These are phyloP conservation scores for Pammene aurita DNA, from an alignment of 2,888 invertebrate species.

Conservation along the genomic window DNA sequence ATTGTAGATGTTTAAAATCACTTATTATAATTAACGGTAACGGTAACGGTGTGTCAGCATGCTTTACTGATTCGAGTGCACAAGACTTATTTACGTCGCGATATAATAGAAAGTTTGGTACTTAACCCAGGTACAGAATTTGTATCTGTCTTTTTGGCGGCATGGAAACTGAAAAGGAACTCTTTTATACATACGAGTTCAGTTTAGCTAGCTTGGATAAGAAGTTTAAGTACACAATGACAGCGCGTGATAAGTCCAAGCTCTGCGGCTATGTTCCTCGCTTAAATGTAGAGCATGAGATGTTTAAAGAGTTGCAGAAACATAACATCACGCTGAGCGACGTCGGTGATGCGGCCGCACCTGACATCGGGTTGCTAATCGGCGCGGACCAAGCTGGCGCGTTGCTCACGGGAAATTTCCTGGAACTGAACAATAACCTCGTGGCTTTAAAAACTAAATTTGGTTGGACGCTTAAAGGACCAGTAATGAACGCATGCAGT, in stretches of 20 bases:
- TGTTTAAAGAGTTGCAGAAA: conserved; percentile 4
- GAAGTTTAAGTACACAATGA: neutral
- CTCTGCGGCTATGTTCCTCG: conserved; percentile 4
- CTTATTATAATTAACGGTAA: too few relatives aligned
- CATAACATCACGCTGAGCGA: conserved; percentile 24
- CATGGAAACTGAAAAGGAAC: neutral
- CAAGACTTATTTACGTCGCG: neutral
- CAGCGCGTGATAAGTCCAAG: neutral
- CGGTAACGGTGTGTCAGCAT: too few relatives aligned
- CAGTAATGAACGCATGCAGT: neutral
- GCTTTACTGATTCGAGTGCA: neutral
- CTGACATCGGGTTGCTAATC: conserved; percentile 15
- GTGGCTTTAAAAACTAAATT: neutral
- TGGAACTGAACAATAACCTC: neutral
- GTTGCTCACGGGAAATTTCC: conserved; percentile 10
- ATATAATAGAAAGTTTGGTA: neutral
- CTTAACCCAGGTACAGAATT: neutral
- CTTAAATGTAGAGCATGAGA: neutral
- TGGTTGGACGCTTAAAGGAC: conserved; percentile 6
- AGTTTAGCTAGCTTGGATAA: neutral
- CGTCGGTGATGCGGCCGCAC: conserved; percentile 6
- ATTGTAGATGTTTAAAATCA: too few relatives aligned
- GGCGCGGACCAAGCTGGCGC: conserved; percentile 12
- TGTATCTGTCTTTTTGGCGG: conserved; percentile 5
- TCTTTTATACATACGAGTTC: neutral